Percentiles rank a stretch among this genome's conserved stretches.
Evolutionary conservation across 2,113 vertebrate genomes (phyloP).

Genomic region (Aphyosemion australe): DNA sequence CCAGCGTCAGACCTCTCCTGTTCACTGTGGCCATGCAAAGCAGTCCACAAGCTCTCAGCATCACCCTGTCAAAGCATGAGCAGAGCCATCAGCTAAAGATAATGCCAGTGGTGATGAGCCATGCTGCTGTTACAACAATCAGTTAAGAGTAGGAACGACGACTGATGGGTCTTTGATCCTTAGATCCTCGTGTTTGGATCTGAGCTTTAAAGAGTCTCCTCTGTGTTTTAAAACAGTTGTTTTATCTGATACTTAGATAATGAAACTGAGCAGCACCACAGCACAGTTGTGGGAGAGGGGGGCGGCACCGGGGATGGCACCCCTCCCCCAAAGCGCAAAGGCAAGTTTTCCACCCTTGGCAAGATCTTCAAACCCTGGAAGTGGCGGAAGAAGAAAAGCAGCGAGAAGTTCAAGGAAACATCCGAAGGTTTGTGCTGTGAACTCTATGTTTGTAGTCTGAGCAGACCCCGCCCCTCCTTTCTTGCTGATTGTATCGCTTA

Average conservation of each 20-base stretch:
- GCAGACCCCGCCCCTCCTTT: background rate
- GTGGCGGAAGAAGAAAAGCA: conserved; percentile 99
- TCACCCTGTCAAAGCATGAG: conserved; percentile 67
- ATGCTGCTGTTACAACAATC: conserved; percentile 12
- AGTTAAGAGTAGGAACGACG: conserved; percentile 8
- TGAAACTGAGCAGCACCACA: conserved; percentile 84
- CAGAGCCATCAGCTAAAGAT: conserved; percentile 64
- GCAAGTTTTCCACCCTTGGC: conserved; percentile 94
- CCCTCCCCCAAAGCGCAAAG: conserved; percentile 92
- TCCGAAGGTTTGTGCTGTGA: conserved; percentile 90
- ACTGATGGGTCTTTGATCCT: background rate
- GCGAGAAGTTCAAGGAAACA: conserved; percentile 95
- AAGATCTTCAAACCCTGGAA: conserved; percentile 99
- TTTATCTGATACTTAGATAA: conserved; percentile 67
- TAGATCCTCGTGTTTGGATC: background rate
- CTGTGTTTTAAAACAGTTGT: background rate
- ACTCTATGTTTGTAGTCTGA: conserved; percentile 23
- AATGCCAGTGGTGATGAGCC: conserved; percentile 56
- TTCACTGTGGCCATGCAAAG: conserved; percentile 64
- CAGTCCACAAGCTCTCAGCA: conserved; percentile 57
- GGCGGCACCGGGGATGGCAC: conserved; percentile 86
- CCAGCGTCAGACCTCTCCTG: conserved; percentile 54
- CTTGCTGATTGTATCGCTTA: conserved; percentile 13
- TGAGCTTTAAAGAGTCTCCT: background rate
- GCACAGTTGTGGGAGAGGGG: conserved; percentile 83